Evolutionary conservation across 2,113 vertebrate species (phyloP).

Genomic region (Carassius carassius): DNA sequence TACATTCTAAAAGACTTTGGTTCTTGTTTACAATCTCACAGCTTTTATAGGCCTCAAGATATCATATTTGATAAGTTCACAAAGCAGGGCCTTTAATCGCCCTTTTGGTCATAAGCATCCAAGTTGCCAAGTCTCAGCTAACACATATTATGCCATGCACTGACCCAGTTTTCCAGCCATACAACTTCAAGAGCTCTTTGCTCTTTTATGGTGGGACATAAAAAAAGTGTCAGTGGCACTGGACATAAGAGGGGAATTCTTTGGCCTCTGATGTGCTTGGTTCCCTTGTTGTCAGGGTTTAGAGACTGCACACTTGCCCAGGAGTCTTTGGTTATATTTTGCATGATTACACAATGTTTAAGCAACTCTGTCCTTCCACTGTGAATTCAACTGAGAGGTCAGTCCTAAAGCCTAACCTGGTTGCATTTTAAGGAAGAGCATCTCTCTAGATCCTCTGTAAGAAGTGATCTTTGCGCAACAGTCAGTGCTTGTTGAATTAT

Average conservation of each 20-base stretch:
- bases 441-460: slow-evolving; percentile 22
- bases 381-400: slow-evolving; percentile 40
- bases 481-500: not conserved
- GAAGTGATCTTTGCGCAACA: not conserved
- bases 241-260: slow-evolving; percentile 16
- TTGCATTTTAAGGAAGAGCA: not conserved
- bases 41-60: not conserved
- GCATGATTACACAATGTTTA: slow-evolving; percentile 46
- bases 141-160: not conserved
- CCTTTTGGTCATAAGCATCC: not conserved
- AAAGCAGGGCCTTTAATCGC: not conserved
- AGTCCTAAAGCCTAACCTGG: slow-evolving; percentile 18
- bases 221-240: not conserved
- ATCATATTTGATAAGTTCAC: not conserved
- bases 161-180: not conserved
- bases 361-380: slow-evolving; percentile 3
- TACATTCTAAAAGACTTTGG: slow-evolving; percentile 15
- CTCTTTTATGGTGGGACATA: not conserved
- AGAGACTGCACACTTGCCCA: slow-evolving; percentile 40
- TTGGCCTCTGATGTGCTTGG: slow-evolving; percentile 38
- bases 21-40: not conserved
- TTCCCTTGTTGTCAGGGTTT: slow-evolving; percentile 53
- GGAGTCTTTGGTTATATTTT: slow-evolving; percentile 42
- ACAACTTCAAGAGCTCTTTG: not conserved
- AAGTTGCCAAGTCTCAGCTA: not conserved